Evolutionary conservation across 1,140 invertebrate genomes (phyloP).

Genomic region (Orchestia grillus): DNA sequence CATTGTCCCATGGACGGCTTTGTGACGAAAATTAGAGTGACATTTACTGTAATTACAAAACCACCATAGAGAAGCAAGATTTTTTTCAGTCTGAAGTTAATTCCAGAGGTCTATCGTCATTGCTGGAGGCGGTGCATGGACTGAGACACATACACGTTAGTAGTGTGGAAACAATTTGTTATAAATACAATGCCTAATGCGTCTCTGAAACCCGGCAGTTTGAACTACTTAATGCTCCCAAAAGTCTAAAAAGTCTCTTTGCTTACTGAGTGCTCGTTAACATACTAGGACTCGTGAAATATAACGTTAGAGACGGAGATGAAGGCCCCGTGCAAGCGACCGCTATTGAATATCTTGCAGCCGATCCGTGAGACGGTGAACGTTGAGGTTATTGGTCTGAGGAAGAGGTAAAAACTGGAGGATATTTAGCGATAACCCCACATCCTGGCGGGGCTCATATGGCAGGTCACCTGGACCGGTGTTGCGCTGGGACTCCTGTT

Average conservation of each 20-base stretch:
- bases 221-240: background rate
- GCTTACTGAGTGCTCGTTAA: background rate
- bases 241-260: background rate
- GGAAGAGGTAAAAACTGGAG: background rate
- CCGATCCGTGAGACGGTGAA: background rate
- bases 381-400: background rate
- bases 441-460: background rate
- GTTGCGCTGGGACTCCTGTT: background rate
- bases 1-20: slow-evolving; percentile 3
- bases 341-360: background rate
- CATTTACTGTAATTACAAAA: background rate
- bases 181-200: too few species aligned
- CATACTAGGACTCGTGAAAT: background rate
- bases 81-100: background rate
- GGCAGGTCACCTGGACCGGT: background rate
- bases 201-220: too few species aligned
- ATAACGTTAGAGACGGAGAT: background rate
- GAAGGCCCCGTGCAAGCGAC: background rate
- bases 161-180: too few species aligned
- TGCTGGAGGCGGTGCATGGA: background rate
- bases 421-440: background rate
- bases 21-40: background rate
- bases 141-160: too few species aligned
- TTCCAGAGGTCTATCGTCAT: background rate
- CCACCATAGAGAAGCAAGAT: background rate